Evolutionary conservation across 1,140 invertebrate genomes (phyloP).

Genomic region (Drosophila prosaltans): DNA sequence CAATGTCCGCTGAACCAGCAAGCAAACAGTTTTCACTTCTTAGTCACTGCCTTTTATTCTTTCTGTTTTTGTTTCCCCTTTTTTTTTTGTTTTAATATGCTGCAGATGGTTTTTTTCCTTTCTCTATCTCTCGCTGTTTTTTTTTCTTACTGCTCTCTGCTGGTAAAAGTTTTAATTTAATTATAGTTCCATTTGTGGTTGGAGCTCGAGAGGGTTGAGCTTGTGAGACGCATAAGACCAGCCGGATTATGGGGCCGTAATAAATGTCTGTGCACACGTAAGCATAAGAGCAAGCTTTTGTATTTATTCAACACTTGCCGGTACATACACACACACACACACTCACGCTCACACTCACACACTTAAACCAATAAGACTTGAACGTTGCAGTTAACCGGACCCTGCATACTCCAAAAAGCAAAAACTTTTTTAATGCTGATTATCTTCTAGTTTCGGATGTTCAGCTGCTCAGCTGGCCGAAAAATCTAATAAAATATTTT

Average conservation of each 20-base stretch:
- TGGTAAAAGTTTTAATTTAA: slow-evolving; percentile 79
- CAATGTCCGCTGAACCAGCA: slow-evolving; percentile 30
- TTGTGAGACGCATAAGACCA: slow-evolving; percentile 60
- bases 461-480: slow-evolving; percentile 44
- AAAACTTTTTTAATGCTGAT: slow-evolving; percentile 66
- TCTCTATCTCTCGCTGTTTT: slow-evolving; percentile 10
- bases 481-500: slow-evolving; percentile 71
- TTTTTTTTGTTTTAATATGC: slow-evolving; percentile 20
- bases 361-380: slow-evolving; percentile 60
- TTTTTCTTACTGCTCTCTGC: slow-evolving; percentile 36
- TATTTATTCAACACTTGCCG: slow-evolving; percentile 53
- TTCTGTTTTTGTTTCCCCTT: neutral
- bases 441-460: slow-evolving; percentile 47
- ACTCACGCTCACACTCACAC: neutral
- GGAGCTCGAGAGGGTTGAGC: slow-evolving; percentile 22
- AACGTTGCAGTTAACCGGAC: slow-evolving; percentile 51
- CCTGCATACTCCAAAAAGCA: slow-evolving; percentile 27
- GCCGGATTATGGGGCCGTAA: slow-evolving; percentile 69
- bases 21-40: slow-evolving; percentile 18
- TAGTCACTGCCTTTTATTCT: slow-evolving; percentile 25
- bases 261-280: slow-evolving; percentile 70
- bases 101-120: slow-evolving; percentile 25
- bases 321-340: slow-evolving; percentile 21
- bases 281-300: slow-evolving; percentile 57
- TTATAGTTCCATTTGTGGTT: slow-evolving; percentile 75